These are phyloP conservation scores for Onychomys torridus DNA, from an alignment of 2,797 vertebrate genomes.

Conservation along the genomic window DNA sequence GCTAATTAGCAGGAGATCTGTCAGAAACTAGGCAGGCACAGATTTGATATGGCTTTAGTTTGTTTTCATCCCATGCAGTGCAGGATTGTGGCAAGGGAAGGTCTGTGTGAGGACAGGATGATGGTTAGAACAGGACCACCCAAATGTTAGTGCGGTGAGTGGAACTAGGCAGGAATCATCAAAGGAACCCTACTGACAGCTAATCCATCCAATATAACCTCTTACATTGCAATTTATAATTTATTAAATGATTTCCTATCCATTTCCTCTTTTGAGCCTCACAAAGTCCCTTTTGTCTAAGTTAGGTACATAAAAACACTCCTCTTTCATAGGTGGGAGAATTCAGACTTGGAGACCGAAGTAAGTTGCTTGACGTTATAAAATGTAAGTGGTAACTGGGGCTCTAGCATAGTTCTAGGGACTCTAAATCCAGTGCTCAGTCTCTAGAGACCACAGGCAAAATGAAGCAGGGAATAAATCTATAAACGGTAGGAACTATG, in stretches of 20 bases:
- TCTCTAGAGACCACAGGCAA: background rate
- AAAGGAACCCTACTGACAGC: background rate
- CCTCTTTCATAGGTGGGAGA: slow-evolving; percentile 5
- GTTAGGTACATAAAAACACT: background rate
- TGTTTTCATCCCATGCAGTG: background rate
- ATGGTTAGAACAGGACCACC: background rate
- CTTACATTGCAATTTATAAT: background rate
- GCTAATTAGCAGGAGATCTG: slow-evolving; percentile 1
- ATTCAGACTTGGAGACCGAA: background rate
- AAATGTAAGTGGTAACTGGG: background rate
- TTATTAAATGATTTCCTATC: slow-evolving; percentile 56
- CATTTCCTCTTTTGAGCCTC: slow-evolving; percentile 6
- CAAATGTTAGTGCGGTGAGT: background rate
- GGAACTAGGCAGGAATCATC: background rate
- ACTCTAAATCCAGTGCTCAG: background rate
- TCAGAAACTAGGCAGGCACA: slow-evolving; percentile 10
- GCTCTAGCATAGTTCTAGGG: background rate
- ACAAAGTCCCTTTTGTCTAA: slow-evolving; percentile 25
- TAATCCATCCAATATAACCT: slow-evolving; percentile 21
- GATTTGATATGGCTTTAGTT: slow-evolving; percentile 32
- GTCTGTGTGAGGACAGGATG: background rate
- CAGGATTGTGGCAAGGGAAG: background rate
- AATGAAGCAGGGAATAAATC: background rate
- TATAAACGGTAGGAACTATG: background rate
- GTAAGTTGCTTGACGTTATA: background rate